Base-by-base conservation (phyloP, 2,888 invertebrate genomes). In the Amphiduros pacificus region DNA sequence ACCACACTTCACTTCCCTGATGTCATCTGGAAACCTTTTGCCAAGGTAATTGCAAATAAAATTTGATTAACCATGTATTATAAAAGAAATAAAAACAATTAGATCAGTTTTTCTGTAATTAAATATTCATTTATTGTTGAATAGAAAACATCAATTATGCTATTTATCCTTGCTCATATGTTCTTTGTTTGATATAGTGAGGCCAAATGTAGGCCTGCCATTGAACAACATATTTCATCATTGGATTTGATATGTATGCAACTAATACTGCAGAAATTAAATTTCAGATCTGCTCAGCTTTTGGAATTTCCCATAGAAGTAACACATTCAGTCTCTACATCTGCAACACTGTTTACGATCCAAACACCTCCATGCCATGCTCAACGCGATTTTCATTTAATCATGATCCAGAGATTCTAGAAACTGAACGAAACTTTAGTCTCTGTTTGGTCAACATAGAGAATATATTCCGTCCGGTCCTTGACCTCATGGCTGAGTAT, bases 341-440 rank as follows among this genome's bases (percentile, higher is more conserved):
- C 1, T 32, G 52, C 59, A 59, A 59, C 41, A 40, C 41, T 17
- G 22, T 51, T 17, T 59, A 52, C 22, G 53, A 59, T 14, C 50
- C 49, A 6, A 41, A 52, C 28, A 36, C 40, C 6, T 27, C 44
- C 29, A 20, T 22, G 20, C 53, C 59, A 4, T 29, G 29, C 1
- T 52, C 52, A 27, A 59, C 41, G 59, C n/a, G 52, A 20, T 59
- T 59, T 41, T 41, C 14, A 22, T 59, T 59, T 28, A 59, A 59
- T 50, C 2, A 5, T 36, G 26, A 41, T 9, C 41, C 40, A 20
- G 28, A 52, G 4, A 44, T 59, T 2, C 2, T 52, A n/a, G 9
- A 27, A 2, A 29, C 52, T 3, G 59, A 59, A 26, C 52, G 44
- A 29, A 52, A 59, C 41, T 59, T 59, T 53, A 53, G 52, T 36